These are phyloP conservation scores for Antechinus stuartii DNA, from an alignment of 2,113 vertebrate species.

Conservation along the genomic window DNA sequence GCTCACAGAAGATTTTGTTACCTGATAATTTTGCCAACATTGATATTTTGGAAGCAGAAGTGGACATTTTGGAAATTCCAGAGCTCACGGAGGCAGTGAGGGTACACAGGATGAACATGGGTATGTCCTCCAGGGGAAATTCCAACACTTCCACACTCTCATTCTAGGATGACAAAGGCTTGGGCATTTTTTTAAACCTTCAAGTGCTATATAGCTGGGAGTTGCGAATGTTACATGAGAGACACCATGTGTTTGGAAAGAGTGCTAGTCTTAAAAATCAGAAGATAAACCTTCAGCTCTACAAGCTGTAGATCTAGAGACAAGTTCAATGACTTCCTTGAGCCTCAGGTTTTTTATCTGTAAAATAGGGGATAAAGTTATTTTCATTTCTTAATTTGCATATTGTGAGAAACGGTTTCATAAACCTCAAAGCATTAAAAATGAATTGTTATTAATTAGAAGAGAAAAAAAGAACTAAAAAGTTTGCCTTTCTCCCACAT, in stretches of 20 bases:
- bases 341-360: not conserved
- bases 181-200: not conserved
- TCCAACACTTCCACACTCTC: not conserved
- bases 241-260: not conserved
- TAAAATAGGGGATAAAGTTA: not conserved
- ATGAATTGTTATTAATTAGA: not conserved
- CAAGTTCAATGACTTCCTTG: not conserved
- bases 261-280: not conserved
- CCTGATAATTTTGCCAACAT: slow-evolving; percentile 84
- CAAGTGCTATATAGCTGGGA: not conserved
- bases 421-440: not conserved
- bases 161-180: not conserved
- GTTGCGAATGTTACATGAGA: not conserved
- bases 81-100: slow-evolving; percentile 79
- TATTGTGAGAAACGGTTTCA: not conserved
- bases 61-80: slow-evolving; percentile 80
- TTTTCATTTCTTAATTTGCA: not conserved
- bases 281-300: not conserved
- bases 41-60: slow-evolving; percentile 80
- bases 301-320: not conserved
- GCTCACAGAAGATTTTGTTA: slow-evolving; percentile 82
- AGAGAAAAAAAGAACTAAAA: not conserved
- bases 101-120: slow-evolving; percentile 73
- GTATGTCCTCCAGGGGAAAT: slow-evolving; percentile 58
- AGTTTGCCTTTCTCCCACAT: not conserved